These are phyloP conservation scores for cat (Felis catus) DNA, from an alignment of 2,113 vertebrate genomes.

Conservation along the genomic window DNA sequence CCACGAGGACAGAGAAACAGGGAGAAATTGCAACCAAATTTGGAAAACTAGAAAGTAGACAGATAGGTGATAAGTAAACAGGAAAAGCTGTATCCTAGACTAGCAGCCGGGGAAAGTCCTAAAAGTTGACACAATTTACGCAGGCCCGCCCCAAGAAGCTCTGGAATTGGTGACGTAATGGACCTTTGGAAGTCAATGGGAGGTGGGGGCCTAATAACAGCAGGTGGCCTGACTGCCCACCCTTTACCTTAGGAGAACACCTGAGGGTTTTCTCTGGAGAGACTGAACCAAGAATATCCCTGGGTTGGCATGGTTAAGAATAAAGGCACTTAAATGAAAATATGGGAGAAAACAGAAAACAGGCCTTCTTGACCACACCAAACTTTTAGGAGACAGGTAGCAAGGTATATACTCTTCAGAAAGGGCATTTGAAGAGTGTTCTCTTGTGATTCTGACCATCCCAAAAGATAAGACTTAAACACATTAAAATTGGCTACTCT, in stretches of 20 bases:
- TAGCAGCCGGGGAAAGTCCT: not conserved
- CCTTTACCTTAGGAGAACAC: not conserved
- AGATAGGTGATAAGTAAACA: not conserved
- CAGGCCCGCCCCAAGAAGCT: rapidly evolving
- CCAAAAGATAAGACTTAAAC: not conserved
- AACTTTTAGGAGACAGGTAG: not conserved
- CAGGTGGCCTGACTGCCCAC: not conserved
- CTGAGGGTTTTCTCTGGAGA: not conserved
- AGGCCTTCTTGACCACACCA: not conserved
- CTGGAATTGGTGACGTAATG: not conserved
- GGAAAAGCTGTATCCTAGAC: too few species aligned
- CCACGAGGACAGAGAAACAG: not conserved
- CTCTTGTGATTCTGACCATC: too few species aligned
- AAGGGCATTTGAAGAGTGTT: not conserved
- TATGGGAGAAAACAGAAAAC: not conserved
- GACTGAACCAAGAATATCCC: not conserved
- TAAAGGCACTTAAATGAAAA: not conserved
- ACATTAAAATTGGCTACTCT: not conserved
- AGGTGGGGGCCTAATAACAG: not conserved
- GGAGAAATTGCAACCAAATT: not conserved
- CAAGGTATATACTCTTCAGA: not conserved
- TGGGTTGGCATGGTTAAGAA: not conserved
- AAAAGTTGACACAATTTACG: not conserved
- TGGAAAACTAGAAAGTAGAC: not conserved
- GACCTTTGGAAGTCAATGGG: not conserved